Conservation (phyloP, 1,140 invertebrate species). For the Ooceraea biroi region DNA sequence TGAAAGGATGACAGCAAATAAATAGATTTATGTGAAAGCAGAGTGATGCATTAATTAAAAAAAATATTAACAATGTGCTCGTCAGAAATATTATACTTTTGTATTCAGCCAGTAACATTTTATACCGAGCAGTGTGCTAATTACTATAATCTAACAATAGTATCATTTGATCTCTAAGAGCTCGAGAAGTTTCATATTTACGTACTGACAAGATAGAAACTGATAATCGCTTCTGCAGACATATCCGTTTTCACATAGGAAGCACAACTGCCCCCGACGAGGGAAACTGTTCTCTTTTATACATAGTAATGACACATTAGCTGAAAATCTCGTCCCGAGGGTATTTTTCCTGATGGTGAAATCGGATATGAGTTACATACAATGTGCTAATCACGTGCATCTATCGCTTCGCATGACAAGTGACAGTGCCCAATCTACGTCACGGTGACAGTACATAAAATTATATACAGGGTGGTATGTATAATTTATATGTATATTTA, state of each 20-base stretch:
- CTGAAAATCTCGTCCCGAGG: neutral
- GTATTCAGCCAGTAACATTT: constrained; percentile 2
- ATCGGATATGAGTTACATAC: constrained; percentile 49
- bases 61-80: neutral
- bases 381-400: constrained; percentile 62
- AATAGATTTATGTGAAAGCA: neutral
- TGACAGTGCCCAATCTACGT: constrained; percentile 60
- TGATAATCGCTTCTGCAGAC: neutral
- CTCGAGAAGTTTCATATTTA: constrained; percentile 7
- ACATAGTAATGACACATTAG: neutral
- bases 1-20: neutral
- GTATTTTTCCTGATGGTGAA: constrained; percentile 36
- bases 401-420: constrained; percentile 56
- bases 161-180: constrained; percentile 24
- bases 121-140: neutral
- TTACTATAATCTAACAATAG: constrained; percentile 20
- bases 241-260: constrained; percentile 47
- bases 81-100: neutral
- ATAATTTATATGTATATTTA: neutral
- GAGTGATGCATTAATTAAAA: neutral
- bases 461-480: constrained; percentile 56
- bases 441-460: constrained; percentile 56
- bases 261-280: neutral
- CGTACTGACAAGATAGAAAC: constrained; percentile 41
- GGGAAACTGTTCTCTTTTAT: neutral